These are phyloP conservation scores for Maniola jurtina DNA, from an alignment of 1,140 invertebrate species.

Conservation along the genomic window DNA sequence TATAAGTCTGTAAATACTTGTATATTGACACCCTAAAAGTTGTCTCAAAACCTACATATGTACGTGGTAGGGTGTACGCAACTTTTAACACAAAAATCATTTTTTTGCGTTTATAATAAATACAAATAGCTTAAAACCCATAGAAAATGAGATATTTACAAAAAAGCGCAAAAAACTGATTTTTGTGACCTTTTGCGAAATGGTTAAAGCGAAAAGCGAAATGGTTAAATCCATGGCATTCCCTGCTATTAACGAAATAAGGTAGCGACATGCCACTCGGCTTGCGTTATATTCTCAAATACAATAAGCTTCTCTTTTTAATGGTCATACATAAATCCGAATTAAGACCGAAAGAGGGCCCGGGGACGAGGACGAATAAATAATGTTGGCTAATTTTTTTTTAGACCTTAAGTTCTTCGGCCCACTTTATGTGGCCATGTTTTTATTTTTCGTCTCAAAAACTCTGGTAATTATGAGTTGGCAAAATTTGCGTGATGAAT, in stretches of 20 bases:
- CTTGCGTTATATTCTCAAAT: conserved; percentile 38
- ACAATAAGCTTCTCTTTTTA: conserved; percentile 62
- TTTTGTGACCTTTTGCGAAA: too few species aligned
- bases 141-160: too few species aligned
- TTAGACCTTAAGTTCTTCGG: conserved; percentile 64
- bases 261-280: conserved; percentile 35
- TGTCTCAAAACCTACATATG: too few species aligned
- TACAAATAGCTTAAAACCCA: too few species aligned
- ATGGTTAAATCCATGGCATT: conserved; percentile 7
- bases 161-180: too few species aligned
- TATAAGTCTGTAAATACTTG: too few species aligned
- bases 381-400: conserved; percentile 70
- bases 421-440: conserved; percentile 58
- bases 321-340: conserved; percentile 70
- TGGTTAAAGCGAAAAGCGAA: too few species aligned
- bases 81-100: too few species aligned
- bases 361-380: conserved; percentile 47
- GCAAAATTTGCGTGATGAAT: conserved; percentile 38
- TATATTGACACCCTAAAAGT: too few species aligned
- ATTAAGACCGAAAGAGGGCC: conserved; percentile 65
- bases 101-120: too few species aligned
- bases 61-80: too few species aligned
- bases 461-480: conserved; percentile 64
- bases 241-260: conserved; percentile 16
- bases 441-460: conserved; percentile 65